phyloP scores from a whole-genome alignment of 2,888 invertebrate species.

The Tipula unca region DNA sequence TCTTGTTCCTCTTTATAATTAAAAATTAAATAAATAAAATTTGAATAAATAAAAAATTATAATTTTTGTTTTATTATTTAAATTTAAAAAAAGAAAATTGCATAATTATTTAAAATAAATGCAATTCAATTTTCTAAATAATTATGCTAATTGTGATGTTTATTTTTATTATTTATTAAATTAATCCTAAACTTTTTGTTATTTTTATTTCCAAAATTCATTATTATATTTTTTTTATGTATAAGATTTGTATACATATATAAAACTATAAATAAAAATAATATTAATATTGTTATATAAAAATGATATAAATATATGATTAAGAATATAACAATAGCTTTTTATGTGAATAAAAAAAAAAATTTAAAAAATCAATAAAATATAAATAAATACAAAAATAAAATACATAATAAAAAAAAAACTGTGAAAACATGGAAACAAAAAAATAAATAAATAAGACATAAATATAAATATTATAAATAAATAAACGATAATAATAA shows the following conservation, averaged over 20 bases:
- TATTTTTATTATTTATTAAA: not conserved
- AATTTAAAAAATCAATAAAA: not conserved
- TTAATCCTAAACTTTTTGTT: not conserved
- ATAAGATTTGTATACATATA: not conserved
- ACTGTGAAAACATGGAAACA: not conserved
- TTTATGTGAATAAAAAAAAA: not conserved
- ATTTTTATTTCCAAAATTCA: not conserved
- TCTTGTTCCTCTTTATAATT: not conserved
- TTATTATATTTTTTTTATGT: not conserved
- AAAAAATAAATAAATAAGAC: not conserved
- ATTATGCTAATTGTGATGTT: not conserved
- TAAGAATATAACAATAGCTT: slow-evolving; percentile 1
- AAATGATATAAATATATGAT: not conserved
- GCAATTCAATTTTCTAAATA: not conserved
- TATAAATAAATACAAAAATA: not conserved
- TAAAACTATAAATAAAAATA: not conserved
- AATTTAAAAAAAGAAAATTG: not conserved
- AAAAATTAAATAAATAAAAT: not conserved
- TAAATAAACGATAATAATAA: slow-evolving; percentile 14
- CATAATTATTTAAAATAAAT: not conserved
- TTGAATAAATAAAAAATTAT: not conserved
- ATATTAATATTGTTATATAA: not conserved
- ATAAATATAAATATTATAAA: not conserved
- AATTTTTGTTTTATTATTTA: not conserved
- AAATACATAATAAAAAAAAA: not conserved